These are phyloP conservation scores for Notocelia uddmanniana DNA, from an alignment of 2,888 invertebrate species.

Conservation along the genomic window DNA sequence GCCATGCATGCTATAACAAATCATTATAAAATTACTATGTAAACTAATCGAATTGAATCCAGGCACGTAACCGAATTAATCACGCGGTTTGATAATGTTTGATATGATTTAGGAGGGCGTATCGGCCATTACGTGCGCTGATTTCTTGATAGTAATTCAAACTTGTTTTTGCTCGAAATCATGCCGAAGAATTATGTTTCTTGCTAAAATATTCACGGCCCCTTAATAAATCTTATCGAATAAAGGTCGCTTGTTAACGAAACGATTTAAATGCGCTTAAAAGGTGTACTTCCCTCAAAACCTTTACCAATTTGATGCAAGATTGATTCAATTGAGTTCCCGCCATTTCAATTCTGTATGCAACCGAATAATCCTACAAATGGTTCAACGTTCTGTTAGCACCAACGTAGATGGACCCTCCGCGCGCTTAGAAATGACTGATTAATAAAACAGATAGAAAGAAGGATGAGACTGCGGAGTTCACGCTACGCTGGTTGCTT, in stretches of 20 bases:
- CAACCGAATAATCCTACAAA: constrained; percentile 79
- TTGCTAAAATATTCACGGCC: constrained; percentile 9
- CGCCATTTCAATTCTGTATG: constrained; percentile 75
- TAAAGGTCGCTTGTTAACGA: constrained; percentile 50
- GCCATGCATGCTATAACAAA: constrained; percentile 3
- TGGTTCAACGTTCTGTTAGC: constrained; percentile 62
- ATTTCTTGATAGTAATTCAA: constrained; percentile 57
- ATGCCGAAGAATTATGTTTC: background rate
- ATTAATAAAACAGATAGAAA: constrained; percentile 51
- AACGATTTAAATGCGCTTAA: constrained; percentile 59
- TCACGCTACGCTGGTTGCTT: constrained; percentile 66
- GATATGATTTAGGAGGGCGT: constrained; percentile 71
- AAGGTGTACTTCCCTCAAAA: constrained; percentile 58
- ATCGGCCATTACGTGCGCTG: constrained; percentile 62
- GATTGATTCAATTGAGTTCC: constrained; percentile 81
- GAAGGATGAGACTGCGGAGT: constrained; percentile 62
- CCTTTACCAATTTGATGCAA: constrained; percentile 77
- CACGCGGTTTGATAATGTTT: constrained; percentile 69
- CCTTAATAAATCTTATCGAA: constrained; percentile 16
- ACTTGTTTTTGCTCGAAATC: constrained; percentile 48
- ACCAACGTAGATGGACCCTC: constrained; percentile 67
- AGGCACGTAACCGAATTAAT: constrained; percentile 72
- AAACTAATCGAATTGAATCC: constrained; percentile 56
- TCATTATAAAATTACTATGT: constrained; percentile 29
- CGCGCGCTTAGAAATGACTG: constrained; percentile 54